Evolutionary conservation across 2,113 vertebrate species (phyloP).

Genomic region (Xenus cinereus): DNA sequence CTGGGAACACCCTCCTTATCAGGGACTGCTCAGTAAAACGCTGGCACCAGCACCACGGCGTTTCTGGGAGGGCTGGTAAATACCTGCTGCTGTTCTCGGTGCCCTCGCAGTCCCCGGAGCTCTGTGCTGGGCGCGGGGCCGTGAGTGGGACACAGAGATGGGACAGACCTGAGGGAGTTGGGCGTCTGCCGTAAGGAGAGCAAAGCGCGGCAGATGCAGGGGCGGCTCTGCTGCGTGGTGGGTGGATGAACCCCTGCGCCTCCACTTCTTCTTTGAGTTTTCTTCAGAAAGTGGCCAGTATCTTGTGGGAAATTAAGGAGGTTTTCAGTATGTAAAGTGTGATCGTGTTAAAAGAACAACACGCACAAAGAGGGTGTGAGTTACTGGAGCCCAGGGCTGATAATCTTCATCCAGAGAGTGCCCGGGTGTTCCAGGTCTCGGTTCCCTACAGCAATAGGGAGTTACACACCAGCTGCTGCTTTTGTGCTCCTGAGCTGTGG

Average conservation of each 20-base stretch:
- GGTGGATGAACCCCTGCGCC: background rate
- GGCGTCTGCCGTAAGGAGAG: background rate
- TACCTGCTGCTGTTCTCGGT: background rate
- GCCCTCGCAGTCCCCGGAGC: background rate
- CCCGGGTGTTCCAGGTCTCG: background rate
- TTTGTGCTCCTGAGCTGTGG: background rate
- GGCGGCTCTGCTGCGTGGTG: background rate
- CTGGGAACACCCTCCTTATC: background rate
- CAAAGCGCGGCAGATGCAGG: background rate
- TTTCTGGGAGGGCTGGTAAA: background rate
- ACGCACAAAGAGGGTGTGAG: background rate
- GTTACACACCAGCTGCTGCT: background rate
- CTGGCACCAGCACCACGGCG: accelerated
- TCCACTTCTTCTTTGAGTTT: background rate
- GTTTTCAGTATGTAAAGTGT: background rate
- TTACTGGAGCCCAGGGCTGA: background rate
- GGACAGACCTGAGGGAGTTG: background rate
- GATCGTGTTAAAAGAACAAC: background rate
- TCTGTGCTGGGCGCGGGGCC: accelerated
- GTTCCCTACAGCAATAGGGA: background rate
- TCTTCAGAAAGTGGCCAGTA: background rate
- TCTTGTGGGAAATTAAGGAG: background rate
- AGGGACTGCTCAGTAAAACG: background rate
- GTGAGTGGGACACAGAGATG: background rate
- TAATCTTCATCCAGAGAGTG: background rate